A percentile compares a stretch with the other conserved stretches of the same genome.
Conservation (phyloP, 2,888 invertebrate species). For the Frankliniella fusca region DNA sequence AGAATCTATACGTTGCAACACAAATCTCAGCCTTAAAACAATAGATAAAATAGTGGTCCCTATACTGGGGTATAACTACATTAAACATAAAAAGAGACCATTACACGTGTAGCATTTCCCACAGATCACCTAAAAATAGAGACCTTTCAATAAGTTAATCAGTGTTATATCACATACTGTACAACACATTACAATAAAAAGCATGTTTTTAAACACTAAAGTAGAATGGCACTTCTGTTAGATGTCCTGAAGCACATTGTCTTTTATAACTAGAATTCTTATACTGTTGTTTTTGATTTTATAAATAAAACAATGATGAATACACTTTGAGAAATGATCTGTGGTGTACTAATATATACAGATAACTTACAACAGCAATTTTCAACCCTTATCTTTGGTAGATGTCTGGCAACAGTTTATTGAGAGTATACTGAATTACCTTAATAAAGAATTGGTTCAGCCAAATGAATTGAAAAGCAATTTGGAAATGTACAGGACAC, state of each 20-base stretch:
- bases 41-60: background rate
- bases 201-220: background rate
- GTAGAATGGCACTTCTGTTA: constrained; percentile 2
- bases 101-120: too few relatives aligned
- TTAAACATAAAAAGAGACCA: background rate
- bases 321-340: background rate
- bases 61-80: background rate
- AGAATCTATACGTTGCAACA: background rate
- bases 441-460: too few relatives aligned
- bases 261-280: background rate
- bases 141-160: background rate
- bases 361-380: background rate
- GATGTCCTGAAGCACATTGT: background rate
- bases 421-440: too few relatives aligned
- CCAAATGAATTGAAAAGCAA: too few relatives aligned
- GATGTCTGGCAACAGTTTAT: background rate
- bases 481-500: too few relatives aligned
- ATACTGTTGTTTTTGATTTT: background rate
- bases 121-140: background rate
- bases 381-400: background rate
- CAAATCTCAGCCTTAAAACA: constrained; percentile 17
- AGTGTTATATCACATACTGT: background rate
- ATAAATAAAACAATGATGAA: background rate
- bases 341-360: background rate
- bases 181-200: background rate